A percentile compares a stretch with the other conserved stretches of the same genome.
Conservation (phyloP, 2,888 invertebrate genomes). For the Lepidochrysops patricia region DNA sequence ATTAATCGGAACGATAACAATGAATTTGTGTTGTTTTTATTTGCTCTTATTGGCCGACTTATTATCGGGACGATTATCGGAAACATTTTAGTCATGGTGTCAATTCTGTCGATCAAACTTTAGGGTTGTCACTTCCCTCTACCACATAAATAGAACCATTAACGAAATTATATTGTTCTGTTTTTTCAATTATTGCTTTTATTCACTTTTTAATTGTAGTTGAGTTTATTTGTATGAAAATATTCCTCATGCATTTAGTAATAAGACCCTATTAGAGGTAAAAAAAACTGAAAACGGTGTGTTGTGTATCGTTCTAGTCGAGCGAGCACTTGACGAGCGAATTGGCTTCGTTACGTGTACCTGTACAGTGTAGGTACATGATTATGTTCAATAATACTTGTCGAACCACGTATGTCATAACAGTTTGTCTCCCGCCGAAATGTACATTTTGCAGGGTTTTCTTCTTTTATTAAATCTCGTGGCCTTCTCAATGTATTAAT, state of each 20-base stretch:
- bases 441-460: too few species aligned
- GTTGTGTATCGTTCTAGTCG: neutral
- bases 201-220: slow-evolving; percentile 26
- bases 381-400: slow-evolving; percentile 61
- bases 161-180: neutral
- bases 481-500: too few species aligned
- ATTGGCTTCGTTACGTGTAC: slow-evolving; percentile 39
- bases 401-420: slow-evolving; percentile 59
- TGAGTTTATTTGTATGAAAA: slow-evolving; percentile 15
- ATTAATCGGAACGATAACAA: too few species aligned
- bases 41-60: neutral
- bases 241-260: too few species aligned
- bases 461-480: too few species aligned
- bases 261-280: too few species aligned
- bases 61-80: neutral
- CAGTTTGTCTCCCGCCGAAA: too few species aligned
- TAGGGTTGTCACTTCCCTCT: neutral
- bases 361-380: too few species aligned
- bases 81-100: neutral
- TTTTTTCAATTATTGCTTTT: slow-evolving; percentile 20
- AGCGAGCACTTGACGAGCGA: slow-evolving; percentile 26
- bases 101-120: neutral
- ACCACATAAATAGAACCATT: neutral
- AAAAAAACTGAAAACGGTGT: neutral
- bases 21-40: too few species aligned